These are phyloP conservation scores for Hycleus phaleratus DNA, from an alignment of 1,140 invertebrate genomes.

Conservation along the genomic window DNA sequence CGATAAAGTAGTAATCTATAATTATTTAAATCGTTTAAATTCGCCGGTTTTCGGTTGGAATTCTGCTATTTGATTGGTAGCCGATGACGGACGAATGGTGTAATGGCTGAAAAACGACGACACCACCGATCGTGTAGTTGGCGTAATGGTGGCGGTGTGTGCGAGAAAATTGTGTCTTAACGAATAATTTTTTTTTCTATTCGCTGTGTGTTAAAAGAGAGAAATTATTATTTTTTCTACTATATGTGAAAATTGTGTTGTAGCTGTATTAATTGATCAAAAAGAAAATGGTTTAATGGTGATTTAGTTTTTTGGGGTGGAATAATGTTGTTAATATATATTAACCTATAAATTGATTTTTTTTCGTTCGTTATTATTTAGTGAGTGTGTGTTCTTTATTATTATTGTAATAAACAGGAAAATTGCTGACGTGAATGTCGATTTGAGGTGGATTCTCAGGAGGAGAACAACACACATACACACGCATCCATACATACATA, in stretches of 20 bases:
- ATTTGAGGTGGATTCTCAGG: slow-evolving; percentile 18
- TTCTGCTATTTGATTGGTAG: slow-evolving; percentile 27
- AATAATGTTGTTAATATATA: no score
- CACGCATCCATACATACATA: no score
- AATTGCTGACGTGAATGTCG: slow-evolving; percentile 24
- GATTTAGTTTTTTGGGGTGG: no score
- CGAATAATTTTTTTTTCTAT: background rate
- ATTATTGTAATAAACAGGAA: background rate
- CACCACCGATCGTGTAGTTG: slow-evolving; percentile 51
- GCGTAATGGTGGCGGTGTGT: slow-evolving; percentile 47
- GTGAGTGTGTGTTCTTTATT: slow-evolving; percentile 2
- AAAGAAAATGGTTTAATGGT: slow-evolving; percentile 46
- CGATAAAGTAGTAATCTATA: no score
- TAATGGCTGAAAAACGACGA: slow-evolving; percentile 52
- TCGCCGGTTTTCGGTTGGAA: slow-evolving; percentile 14
- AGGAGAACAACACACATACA: slow-evolving; percentile 9
- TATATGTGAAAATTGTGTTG: no score
- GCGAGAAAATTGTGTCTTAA: slow-evolving; percentile 8
- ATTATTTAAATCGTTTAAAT: background rate
- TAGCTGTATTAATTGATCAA: no score
- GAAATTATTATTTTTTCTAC: no score
- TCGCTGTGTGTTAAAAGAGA: no score
- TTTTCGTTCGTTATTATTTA: slow-evolving; percentile 5
- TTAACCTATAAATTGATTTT: background rate
- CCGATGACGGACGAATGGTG: slow-evolving; percentile 51